Conservation (phyloP, 2,888 invertebrate genomes). For the Cephalotes varians region DNA sequence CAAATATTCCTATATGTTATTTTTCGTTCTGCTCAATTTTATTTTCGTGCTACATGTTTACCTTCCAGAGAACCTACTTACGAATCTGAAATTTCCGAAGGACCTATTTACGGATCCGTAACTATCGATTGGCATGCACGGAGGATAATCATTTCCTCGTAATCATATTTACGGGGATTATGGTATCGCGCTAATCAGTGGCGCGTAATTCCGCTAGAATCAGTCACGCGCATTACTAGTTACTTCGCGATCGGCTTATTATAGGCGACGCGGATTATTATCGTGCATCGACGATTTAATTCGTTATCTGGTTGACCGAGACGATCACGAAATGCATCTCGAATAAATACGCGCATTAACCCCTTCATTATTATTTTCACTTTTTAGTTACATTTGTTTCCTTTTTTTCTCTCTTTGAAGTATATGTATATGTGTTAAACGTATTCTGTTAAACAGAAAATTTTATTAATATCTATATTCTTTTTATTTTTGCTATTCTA, state of each 20-base stretch:
- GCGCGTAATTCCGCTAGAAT: conserved; percentile 64
- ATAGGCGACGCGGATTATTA: conserved; percentile 46
- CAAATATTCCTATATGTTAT: not conserved
- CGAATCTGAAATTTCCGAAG: conserved; percentile 15
- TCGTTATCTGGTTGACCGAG: conserved; percentile 1
- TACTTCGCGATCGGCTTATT: conserved; percentile 59
- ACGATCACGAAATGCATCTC: conserved; percentile 23
- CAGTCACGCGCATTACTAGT: conserved; percentile 61
- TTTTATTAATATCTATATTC: not conserved
- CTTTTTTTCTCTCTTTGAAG: not conserved
- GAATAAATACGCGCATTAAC: conserved; percentile 61
- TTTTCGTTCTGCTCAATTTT: conserved; percentile 12
- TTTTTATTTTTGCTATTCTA: not conserved
- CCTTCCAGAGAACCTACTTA: conserved; percentile 38
- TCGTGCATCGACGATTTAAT: conserved; percentile 39
- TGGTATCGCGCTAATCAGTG: conserved; percentile 67
- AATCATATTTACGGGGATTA: conserved; percentile 63
- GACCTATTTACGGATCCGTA: conserved; percentile 40
- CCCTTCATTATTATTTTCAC: conserved; percentile 66
- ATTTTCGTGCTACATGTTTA: not conserved
- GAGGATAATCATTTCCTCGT: conserved; percentile 65
- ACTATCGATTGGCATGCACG: conserved; percentile 39
- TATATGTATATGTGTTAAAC: not conserved
- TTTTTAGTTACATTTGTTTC: conserved; percentile 53
- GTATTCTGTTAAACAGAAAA: not conserved